Evolutionary conservation across 2,113 vertebrate genomes (phyloP).

Genomic region (Eulemur macaco): DNA sequence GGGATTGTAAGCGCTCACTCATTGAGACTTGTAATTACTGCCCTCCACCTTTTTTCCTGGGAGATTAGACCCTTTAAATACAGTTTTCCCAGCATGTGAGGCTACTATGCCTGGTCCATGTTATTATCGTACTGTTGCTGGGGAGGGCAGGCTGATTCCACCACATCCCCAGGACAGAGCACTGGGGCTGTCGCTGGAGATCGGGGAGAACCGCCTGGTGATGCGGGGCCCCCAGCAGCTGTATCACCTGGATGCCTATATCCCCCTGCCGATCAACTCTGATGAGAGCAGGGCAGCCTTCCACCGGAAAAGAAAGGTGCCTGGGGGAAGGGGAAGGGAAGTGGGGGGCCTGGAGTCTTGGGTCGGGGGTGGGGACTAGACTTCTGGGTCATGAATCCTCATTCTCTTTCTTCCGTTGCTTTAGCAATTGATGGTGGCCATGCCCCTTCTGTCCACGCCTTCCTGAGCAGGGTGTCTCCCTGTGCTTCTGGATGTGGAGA

Average conservation of each 20-base stretch:
- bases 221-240: slow-evolving; percentile 85
- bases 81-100: fast-evolving
- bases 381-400: neutral
- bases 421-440: slow-evolving; percentile 68
- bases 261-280: slow-evolving; percentile 85
- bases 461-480: neutral
- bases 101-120: neutral
- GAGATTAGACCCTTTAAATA: neutral
- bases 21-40: neutral
- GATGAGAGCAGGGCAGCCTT: slow-evolving; percentile 88
- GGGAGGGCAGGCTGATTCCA: slow-evolving; percentile 1
- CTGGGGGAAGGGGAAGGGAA: too few species aligned
- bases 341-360: neutral
- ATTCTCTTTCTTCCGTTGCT: neutral
- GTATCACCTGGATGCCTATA: slow-evolving; percentile 87
- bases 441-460: slow-evolving; percentile 54
- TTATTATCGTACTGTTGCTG: neutral
- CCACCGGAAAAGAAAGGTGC: slow-evolving; percentile 87
- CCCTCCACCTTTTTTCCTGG: neutral
- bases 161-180: slow-evolving; percentile 81
- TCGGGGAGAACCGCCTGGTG: slow-evolving; percentile 90
- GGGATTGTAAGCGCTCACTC: neutral
- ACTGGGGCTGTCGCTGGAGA: slow-evolving; percentile 86
- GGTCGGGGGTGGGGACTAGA: too few species aligned
- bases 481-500: neutral